These are phyloP conservation scores for Cuniculus paca DNA, from an alignment of 2,797 vertebrate species.

Conservation along the genomic window DNA sequence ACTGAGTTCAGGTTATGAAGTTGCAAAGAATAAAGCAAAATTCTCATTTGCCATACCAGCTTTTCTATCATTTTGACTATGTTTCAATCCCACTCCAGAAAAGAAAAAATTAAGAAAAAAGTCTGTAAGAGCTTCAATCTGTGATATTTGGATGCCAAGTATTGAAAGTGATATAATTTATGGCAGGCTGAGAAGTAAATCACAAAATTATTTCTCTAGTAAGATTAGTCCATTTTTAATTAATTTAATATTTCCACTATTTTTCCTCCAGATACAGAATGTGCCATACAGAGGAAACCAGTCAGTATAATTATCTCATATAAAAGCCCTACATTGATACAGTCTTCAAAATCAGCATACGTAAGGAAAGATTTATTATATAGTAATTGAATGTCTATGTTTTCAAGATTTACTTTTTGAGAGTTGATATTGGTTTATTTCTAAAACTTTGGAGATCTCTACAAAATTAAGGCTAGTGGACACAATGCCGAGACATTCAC, in stretches of 20 bases:
- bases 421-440: constrained; percentile 14
- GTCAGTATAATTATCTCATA: not conserved
- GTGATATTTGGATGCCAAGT: not conserved
- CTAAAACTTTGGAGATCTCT: not conserved
- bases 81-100: not conserved
- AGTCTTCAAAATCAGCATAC: not conserved
- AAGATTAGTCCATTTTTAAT: not conserved
- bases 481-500: not conserved
- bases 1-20: not conserved
- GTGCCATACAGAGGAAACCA: not conserved
- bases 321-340: not conserved
- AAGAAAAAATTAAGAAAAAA: not conserved
- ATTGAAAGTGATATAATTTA: not conserved
- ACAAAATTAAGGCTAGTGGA: not conserved
- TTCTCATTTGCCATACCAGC: not conserved
- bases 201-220: constrained; percentile 24
- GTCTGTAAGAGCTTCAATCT: not conserved
- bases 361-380: not conserved
- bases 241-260: constrained; percentile 35
- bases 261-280: constrained; percentile 44
- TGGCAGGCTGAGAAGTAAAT: not conserved
- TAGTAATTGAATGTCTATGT: not conserved
- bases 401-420: constrained; percentile 26
- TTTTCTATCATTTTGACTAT: not conserved
- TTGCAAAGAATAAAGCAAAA: constrained; percentile 20